Evolutionary conservation across 2,113 vertebrate species (phyloP).

Genomic region (Rhinogobius similis): DNA sequence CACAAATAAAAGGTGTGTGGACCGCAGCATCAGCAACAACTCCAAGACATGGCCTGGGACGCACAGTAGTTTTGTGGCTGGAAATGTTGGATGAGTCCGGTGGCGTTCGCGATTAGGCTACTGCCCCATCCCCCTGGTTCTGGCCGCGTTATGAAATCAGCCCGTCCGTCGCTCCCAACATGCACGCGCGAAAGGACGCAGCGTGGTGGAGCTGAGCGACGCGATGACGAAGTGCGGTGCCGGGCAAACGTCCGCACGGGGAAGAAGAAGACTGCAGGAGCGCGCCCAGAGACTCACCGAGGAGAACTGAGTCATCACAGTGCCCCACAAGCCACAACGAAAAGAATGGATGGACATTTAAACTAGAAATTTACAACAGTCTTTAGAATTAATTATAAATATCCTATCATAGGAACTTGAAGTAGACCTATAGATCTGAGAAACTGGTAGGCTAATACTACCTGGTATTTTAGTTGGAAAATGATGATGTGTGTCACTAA

Average conservation of each 20-base stretch:
- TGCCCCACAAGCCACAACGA: background rate
- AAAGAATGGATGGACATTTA: background rate
- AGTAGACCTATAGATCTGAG: too few species aligned
- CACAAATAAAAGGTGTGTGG: conserved; percentile 67
- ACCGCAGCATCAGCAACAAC: conserved; percentile 55
- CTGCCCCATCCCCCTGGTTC: conserved; percentile 63
- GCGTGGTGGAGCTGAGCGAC: conserved; percentile 38
- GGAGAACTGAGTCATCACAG: conserved; percentile 1
- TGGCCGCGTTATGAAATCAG: conserved; percentile 71
- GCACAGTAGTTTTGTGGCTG: conserved; percentile 38
- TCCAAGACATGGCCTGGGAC: conserved; percentile 60
- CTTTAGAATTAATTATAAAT: background rate
- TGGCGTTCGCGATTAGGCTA: conserved; percentile 29
- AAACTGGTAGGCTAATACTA: too few species aligned
- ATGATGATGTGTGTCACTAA: too few species aligned
- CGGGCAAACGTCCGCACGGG: conserved; percentile 52
- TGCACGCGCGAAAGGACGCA: conserved; percentile 67
- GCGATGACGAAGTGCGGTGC: conserved; percentile 73
- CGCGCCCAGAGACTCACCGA: conserved; percentile 13
- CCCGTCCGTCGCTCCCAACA: conserved; percentile 59
- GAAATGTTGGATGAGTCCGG: conserved; percentile 45
- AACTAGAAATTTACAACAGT: too few species aligned
- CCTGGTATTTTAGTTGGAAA: too few species aligned
- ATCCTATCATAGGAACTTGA: too few species aligned
- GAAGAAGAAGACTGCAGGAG: conserved; percentile 30